A percentile compares a stretch with the other conserved stretches of the same genome.
phyloP scores from a whole-genome alignment of 2,113 vertebrate species.

The Promerops cafer region DNA sequence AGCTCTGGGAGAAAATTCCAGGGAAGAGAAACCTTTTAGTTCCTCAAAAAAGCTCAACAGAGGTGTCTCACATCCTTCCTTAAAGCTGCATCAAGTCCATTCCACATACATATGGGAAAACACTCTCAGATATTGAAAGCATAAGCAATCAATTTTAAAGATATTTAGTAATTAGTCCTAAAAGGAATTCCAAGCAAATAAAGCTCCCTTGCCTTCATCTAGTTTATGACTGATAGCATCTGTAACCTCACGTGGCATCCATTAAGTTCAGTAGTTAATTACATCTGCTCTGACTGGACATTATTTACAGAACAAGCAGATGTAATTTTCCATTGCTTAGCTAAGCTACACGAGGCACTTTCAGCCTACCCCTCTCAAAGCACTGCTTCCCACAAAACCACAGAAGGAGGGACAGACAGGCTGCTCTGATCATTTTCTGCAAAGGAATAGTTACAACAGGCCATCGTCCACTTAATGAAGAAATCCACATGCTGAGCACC shows the following conservation, averaged over 20 bases:
- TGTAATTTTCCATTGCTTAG: conserved; percentile 24
- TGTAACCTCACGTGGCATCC: conserved; percentile 47
- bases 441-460: neutral
- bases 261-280: conserved; percentile 57
- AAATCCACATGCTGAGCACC: neutral
- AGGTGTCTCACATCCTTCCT: neutral
- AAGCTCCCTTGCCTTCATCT: conserved; percentile 37
- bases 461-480: neutral
- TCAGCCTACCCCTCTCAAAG: neutral
- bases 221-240: conserved; percentile 56
- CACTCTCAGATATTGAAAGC: conserved; percentile 59
- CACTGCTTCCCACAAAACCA: neutral
- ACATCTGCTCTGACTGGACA: conserved; percentile 50
- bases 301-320: conserved; percentile 54
- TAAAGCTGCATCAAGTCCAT: neutral
- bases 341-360: neutral
- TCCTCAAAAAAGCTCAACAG: neutral
- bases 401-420: neutral
- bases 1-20: neutral
- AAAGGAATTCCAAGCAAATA: conserved; percentile 53
- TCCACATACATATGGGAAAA: neutral
- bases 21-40: neutral
- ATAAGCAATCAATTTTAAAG: conserved; percentile 57
- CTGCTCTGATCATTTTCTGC: neutral
- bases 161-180: conserved; percentile 55